Conservation (phyloP, 1,140 invertebrate species). For the Stenopsyche tienmushanensis region DNA sequence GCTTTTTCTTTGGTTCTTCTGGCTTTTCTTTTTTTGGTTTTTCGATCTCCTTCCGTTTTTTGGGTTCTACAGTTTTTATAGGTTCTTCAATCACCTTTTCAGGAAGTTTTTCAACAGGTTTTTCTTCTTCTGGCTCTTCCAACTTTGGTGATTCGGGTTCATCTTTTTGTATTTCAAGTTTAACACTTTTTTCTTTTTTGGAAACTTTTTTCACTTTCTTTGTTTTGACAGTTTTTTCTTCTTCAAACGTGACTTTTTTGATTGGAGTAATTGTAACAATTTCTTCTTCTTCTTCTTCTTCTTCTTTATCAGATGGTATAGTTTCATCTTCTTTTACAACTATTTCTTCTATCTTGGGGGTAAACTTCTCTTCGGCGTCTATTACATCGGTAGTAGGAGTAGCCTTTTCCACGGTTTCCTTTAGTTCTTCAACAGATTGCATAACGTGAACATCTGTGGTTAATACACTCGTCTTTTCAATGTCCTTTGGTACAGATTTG, state of each 20-base stretch:
- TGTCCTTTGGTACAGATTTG: slow-evolving; percentile 1
- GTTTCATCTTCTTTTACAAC: background rate
- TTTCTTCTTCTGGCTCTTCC: slow-evolving; percentile 38
- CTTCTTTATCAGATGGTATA: slow-evolving; percentile 24
- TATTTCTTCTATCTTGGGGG: background rate
- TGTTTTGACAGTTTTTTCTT: slow-evolving; percentile 23
- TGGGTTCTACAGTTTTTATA: slow-evolving; percentile 41
- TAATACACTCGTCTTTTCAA: slow-evolving; percentile 19
- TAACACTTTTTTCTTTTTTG: slow-evolving; percentile 26
- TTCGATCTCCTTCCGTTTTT: slow-evolving; percentile 37
- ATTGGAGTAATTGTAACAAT: too few species aligned
- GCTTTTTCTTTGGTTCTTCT: slow-evolving; percentile 41
- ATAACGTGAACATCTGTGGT: slow-evolving; percentile 22
- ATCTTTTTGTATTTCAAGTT: background rate
- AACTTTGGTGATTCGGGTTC: slow-evolving; percentile 39
- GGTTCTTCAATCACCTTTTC: slow-evolving; percentile 42
- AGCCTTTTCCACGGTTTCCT: slow-evolving; percentile 4
- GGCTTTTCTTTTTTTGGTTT: slow-evolving; percentile 41
- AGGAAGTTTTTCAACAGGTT: slow-evolving; percentile 44
- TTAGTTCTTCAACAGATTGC: slow-evolving; percentile 6
- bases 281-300: background rate
- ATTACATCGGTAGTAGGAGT: background rate
- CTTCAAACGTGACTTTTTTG: slow-evolving; percentile 19
- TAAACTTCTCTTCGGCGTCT: slow-evolving; percentile 20
- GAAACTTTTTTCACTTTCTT: slow-evolving; percentile 11